These are phyloP conservation scores for Tachysurus fulvidraco DNA, from an alignment of 2,113 vertebrate genomes.

Conservation along the genomic window DNA sequence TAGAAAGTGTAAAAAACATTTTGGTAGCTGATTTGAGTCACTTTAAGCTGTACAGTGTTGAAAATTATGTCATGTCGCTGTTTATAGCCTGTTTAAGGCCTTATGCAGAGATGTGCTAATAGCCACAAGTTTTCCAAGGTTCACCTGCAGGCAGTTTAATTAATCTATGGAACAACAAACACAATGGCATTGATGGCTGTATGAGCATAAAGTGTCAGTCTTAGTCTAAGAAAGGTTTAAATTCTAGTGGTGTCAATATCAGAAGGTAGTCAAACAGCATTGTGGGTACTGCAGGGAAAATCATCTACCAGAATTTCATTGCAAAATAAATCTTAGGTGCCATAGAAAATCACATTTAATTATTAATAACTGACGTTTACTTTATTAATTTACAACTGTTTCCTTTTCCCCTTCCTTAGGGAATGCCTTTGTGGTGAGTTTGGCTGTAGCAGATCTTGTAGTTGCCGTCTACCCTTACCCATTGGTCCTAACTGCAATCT, in stretches of 20 bases:
- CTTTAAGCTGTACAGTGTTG: background rate
- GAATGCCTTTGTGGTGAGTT: slow-evolving; percentile 81
- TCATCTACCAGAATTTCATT: background rate
- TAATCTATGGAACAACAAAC: background rate
- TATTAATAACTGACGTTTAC: background rate
- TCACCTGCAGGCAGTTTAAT: slow-evolving; percentile 3
- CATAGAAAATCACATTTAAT: background rate
- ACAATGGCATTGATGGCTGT: background rate
- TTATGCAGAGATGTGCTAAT: background rate
- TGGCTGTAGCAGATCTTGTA: slow-evolving; percentile 80
- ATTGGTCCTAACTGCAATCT: slow-evolving; percentile 77
- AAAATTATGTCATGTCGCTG: background rate
- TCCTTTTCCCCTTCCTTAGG: slow-evolving; percentile 60
- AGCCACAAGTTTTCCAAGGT: background rate
- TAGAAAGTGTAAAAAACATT: background rate
- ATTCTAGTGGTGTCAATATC: background rate
- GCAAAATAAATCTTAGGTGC: background rate
- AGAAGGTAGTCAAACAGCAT: background rate
- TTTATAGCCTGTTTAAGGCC: background rate
- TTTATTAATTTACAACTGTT: background rate
- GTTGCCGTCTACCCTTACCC: slow-evolving; percentile 82
- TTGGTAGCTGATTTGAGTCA: background rate
- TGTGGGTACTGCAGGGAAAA: background rate
- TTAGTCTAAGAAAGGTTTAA: background rate
- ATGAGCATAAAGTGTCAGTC: background rate